These are phyloP conservation scores for Nysson spinosus DNA, from an alignment of 2,888 invertebrate species.

Conservation along the genomic window DNA sequence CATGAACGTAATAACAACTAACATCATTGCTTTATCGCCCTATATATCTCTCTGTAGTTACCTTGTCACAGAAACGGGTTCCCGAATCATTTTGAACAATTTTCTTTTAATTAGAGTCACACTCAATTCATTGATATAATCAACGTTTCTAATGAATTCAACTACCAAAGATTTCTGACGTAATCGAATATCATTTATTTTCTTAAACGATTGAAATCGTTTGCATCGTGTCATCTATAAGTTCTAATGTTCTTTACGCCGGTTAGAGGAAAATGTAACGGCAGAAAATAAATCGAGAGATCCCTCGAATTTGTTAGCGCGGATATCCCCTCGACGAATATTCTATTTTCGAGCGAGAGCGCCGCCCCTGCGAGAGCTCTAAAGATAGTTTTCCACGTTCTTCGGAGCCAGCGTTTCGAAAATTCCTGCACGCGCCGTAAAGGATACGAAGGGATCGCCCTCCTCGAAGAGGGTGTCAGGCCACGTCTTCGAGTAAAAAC, in stretches of 20 bases:
- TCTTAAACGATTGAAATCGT: no score
- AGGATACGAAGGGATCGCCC: constrained; percentile 37
- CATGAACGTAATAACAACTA: no score
- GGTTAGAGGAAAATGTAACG: neutral
- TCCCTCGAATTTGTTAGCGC: constrained; percentile 37
- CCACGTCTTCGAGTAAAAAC: constrained; percentile 19
- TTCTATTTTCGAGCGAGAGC: constrained; percentile 74
- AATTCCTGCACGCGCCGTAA: constrained; percentile 62
- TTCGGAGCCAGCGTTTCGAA: constrained; percentile 64
- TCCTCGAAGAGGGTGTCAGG: constrained; percentile 38
- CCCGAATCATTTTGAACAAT: no score
- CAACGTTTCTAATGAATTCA: no score
- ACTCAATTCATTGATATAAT: no score
- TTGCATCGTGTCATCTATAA: no score
- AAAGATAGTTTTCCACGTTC: constrained; percentile 65
- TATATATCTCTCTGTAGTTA: no score
- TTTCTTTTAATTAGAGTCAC: no score
- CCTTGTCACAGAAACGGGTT: no score
- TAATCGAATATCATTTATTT: no score
- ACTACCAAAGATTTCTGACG: no score
- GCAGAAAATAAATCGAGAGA: constrained; percentile 35
- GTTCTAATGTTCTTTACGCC: neutral
- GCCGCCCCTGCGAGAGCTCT: constrained; percentile 63
- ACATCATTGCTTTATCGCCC: no score
- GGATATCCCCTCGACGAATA: constrained; percentile 62